Base-by-base conservation (phyloP, 2,797 vertebrate genomes). In the Parauchenoglanis punctatus region DNA sequence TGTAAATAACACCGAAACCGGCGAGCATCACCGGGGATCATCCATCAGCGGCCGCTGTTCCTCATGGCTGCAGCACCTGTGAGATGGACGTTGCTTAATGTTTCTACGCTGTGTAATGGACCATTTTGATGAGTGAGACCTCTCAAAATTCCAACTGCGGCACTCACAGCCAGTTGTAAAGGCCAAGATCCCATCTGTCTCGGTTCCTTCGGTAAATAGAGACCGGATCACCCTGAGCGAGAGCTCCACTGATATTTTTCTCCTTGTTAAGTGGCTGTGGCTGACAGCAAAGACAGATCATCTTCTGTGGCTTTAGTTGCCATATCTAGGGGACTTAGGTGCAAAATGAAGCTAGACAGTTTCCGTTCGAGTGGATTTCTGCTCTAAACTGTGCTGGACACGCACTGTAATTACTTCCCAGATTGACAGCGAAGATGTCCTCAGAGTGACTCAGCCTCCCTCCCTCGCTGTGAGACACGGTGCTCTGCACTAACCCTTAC, bases 61-160 rank as follows among this genome's bases (percentile, higher is more conserved):
- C 88, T 87, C 67, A 70, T 85, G 89, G 85, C 81, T 59, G 86
- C 85, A 67, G 87, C 89, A 88, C 89, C 87, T 86, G 88, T 85
- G 86, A 85, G 84, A 40, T 25, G 68, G 87, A 86, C 85, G 78
- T 68, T 85, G 87, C 82, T 91, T 91, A 90, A 92, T 90, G 89
- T 89, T 90, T 91, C 88, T 87, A 85, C 78, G 61, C 87, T 59
- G 31, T 85, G 90, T 91, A 91, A 91, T 91, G 89, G 81, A 89
- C 85, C 72, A 35, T 86, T 90, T 90, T 93, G 91, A 94, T 93
- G 92, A 92, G 92, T 89, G 88, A 86, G 91, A 84, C 88, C 83
- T 85, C 88, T 89, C 82, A 85, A 52, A 87, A 86, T 87, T 91
- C 92, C 91, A 90, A 91, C 89, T 89, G 89, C 84, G 81, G 87